Percentiles rank a stretch among this genome's conserved stretches.
These are phyloP conservation scores for Micronisus gabar DNA, from an alignment of 2,113 vertebrate species.

Conservation along the genomic window DNA sequence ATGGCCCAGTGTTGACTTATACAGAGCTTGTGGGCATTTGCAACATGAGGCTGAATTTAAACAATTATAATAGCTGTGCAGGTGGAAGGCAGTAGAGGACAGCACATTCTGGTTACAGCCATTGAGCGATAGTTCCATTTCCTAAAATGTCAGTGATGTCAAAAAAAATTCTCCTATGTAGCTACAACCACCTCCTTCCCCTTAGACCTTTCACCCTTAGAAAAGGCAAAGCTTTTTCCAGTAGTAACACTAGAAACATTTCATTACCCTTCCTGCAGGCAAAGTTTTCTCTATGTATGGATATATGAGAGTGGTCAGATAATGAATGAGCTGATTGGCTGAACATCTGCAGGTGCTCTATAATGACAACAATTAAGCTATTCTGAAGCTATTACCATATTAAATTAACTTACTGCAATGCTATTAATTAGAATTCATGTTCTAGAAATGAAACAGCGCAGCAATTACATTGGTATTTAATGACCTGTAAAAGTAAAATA, in stretches of 20 bases:
- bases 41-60: background rate
- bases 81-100: background rate
- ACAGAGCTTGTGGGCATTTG: background rate
- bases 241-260: background rate
- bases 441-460: constrained; percentile 15
- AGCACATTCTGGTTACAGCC: background rate
- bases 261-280: background rate
- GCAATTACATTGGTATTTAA: constrained; percentile 39
- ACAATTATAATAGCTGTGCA: background rate
- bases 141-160: background rate
- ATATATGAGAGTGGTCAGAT: constrained; percentile 1
- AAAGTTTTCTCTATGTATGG: background rate
- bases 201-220: background rate
- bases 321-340: constrained; percentile 21
- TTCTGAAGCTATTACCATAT: constrained; percentile 60
- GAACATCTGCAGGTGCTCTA: constrained; percentile 50
- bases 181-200: background rate
- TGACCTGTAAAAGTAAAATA: constrained; percentile 40
- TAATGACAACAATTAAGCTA: constrained; percentile 64
- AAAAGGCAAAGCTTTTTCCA: background rate
- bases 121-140: background rate
- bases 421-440: constrained; percentile 54
- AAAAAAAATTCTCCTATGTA: background rate
- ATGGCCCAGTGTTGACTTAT: background rate
- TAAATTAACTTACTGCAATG: constrained; percentile 42